Conservation (phyloP, 2,888 invertebrate genomes). For the Punctoribates punctum region DNA sequence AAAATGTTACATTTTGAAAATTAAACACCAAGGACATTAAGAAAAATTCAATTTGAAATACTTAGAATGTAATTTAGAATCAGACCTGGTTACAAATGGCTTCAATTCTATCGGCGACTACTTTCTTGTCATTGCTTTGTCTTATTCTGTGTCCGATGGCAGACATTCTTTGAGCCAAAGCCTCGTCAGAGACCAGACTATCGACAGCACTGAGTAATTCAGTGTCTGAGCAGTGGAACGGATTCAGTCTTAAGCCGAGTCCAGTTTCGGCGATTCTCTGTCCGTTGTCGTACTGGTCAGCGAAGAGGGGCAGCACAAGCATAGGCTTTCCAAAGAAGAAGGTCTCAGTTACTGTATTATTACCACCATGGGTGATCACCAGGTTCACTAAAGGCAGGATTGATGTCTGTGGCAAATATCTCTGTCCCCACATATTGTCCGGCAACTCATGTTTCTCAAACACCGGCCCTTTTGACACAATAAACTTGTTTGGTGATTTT, state of each 20-base stretch:
- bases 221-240: conserved; percentile 17
- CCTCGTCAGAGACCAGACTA: conserved; percentile 8
- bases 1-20: too few relatives aligned
- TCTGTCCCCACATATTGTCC: conserved; percentile 41
- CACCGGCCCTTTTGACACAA: conserved; percentile 37
- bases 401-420: conserved; percentile 31
- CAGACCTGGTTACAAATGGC: too few relatives aligned
- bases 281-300: conserved; percentile 40
- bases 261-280: conserved; percentile 35
- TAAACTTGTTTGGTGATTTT: conserved; percentile 37
- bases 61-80: too few relatives aligned
- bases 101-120: background rate
- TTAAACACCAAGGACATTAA: too few relatives aligned
- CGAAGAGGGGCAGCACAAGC: conserved; percentile 34
- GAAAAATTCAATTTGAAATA: too few relatives aligned
- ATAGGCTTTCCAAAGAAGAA: conserved; percentile 36
- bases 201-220: conserved; percentile 32
- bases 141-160: conserved; percentile 2
- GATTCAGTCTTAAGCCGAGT: conserved; percentile 33
- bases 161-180: conserved; percentile 12
- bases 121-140: background rate
- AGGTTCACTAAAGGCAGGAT: conserved; percentile 37
- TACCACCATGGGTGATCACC: conserved; percentile 43
- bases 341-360: conserved; percentile 36
- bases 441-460: conserved; percentile 31